Conservation (phyloP, 2,888 invertebrate species). For the Acrobasis repandana region DNA sequence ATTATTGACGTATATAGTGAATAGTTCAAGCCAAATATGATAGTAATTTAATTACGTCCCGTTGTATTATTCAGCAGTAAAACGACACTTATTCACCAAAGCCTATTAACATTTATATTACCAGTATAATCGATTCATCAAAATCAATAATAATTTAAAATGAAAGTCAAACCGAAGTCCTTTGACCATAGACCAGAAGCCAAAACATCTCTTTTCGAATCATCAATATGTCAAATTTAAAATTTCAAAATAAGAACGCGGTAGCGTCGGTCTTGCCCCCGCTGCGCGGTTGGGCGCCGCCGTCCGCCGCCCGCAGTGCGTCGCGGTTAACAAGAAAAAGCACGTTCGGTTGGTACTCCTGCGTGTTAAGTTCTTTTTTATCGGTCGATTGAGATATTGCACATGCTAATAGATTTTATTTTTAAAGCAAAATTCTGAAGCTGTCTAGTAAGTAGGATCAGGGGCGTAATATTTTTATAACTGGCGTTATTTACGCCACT, state of each 20-base stretch:
- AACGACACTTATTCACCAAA: not conserved
- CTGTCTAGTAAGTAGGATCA: constrained; percentile 28
- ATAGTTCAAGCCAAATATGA: no score
- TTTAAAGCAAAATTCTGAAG: not conserved
- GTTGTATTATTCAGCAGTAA: not conserved
- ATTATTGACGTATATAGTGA: not conserved
- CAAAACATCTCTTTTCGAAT: constrained; percentile 21
- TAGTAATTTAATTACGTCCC: not conserved
- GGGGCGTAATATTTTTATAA: no score
- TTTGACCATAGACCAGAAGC: constrained; percentile 25
- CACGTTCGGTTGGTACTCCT: constrained; percentile 28
- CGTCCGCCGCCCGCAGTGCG: constrained; percentile 45
- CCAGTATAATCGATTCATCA: not conserved
- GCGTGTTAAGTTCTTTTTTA: constrained; percentile 26
- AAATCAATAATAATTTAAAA: not conserved
- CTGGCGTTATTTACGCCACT: no score
- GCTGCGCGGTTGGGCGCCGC: constrained; percentile 42
- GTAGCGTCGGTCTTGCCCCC: constrained; percentile 44
- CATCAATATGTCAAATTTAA: constrained; percentile 39
- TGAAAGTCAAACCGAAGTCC: not conserved
- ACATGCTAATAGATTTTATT: constrained; percentile 16
- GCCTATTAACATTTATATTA: not conserved
- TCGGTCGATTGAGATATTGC: constrained; percentile 23
- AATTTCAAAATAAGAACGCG: constrained; percentile 41
- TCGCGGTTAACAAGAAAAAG: constrained; percentile 37